Evolutionary conservation across 2,797 vertebrate species (phyloP).

Genomic region (Poliocrania exsul): DNA sequence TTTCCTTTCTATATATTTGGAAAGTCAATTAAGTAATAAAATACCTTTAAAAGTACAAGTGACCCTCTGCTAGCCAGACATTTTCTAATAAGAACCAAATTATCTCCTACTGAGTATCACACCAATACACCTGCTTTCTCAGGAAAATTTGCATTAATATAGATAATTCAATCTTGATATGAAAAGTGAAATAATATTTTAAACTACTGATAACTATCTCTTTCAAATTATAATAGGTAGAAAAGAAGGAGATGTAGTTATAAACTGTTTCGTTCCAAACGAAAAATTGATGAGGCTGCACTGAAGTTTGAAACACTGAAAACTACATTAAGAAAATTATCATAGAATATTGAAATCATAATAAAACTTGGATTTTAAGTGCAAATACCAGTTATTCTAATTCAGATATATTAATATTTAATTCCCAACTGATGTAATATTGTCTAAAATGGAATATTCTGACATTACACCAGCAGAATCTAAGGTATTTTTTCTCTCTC

Average conservation of each 20-base stretch:
- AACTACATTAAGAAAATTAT: not conserved
- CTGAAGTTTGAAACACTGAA: not conserved
- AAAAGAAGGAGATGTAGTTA: not conserved
- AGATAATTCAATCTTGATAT: not conserved
- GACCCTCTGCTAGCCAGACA: not conserved
- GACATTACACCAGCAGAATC: not conserved
- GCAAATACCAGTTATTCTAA: not conserved
- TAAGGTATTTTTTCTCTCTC: not conserved
- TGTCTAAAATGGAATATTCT: not conserved
- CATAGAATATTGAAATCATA: not conserved
- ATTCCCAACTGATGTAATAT: not conserved
- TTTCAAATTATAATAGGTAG: not conserved
- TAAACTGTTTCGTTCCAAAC: not conserved
- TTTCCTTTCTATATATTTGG: not conserved
- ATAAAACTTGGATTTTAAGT: not conserved
- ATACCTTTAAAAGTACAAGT: not conserved
- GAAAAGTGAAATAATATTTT: slow-evolving; percentile 3
- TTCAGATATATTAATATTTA: not conserved
- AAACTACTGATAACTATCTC: not conserved
- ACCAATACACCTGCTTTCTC: not conserved
- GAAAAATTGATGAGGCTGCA: not conserved
- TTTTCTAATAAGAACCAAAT: not conserved
- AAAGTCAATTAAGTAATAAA: not conserved
- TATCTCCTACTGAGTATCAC: not conserved
- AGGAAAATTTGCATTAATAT: not conserved